phyloP scores from a whole-genome alignment of 2,797 vertebrate genomes.

The Momotus momota region DNA sequence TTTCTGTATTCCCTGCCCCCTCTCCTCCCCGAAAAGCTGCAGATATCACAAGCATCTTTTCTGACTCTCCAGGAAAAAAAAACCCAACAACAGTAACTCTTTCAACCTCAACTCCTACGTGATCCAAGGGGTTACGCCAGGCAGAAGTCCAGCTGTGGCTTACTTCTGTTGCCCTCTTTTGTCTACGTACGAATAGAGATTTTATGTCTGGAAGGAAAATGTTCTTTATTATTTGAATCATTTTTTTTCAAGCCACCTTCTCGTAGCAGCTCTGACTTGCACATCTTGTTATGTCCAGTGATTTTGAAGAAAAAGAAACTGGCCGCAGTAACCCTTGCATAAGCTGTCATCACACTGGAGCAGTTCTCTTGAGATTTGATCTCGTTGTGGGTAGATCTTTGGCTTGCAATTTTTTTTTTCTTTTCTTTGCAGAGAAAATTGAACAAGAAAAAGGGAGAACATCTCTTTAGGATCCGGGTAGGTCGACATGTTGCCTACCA shows the following conservation, averaged over 20 bases:
- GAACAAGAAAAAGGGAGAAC: constrained; percentile 64
- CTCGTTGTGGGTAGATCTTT: constrained; percentile 52
- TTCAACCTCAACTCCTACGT: not conserved
- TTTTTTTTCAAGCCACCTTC: not conserved
- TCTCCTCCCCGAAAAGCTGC: not conserved
- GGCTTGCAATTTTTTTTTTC: constrained; percentile 57
- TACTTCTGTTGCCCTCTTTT: not conserved
- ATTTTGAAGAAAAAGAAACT: not conserved
- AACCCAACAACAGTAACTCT: not conserved
- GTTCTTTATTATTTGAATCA: not conserved
- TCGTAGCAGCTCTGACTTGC: not conserved
- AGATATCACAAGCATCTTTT: not conserved
- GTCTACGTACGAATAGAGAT: not conserved
- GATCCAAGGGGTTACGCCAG: not conserved
- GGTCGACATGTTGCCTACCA: constrained; percentile 41
- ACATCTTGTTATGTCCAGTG: not conserved
- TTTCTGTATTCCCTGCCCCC: not conserved
- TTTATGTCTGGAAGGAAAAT: not conserved
- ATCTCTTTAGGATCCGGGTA: constrained; percentile 68
- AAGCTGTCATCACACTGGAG: not conserved
- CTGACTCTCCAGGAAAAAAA: not conserved
- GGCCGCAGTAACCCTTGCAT: not conserved
- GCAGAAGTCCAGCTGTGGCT: not conserved
- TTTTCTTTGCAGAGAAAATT: constrained; percentile 70
- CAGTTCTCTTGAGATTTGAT: constrained; percentile 19